Base-by-base conservation (phyloP, 2,888 invertebrate genomes). In the Axea sp. region DNA sequence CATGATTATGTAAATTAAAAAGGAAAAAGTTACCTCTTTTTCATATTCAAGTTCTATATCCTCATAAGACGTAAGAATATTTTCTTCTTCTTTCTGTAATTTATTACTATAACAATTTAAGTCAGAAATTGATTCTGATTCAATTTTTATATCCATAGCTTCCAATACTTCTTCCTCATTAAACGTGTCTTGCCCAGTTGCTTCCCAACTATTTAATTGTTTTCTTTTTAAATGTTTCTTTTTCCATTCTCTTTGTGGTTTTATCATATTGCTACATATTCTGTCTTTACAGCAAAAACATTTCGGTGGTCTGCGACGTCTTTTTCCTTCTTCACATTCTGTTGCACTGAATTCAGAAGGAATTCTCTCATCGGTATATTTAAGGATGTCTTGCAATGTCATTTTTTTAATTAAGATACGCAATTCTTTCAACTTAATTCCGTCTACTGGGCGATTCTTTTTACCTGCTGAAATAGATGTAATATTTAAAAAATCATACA, bases 131-230 rank as follows among this genome's bases (percentile, higher is more conserved):
- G 11, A 24, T 19, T 67, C 67, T 0, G 41, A 24, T 41, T 67
- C 67, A 6, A 68, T 41, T 39, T 68, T 68, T 3, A 68, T 68
- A 24, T 57, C 67, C 67, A 68, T 26, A 33, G 51, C 59, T 14
- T 68, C 33, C n/a, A 68, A 33, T 2, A 67, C 49, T 26, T 57
- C 26, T 15, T 28, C 35, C 8, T 67, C 67, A 17, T 49, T 67
- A 1, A 57, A 31, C 0, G 15, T 15, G 4, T 45, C 11, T 26
- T 53, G 39, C n/a, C n/a, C n/a, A n/a, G n/a, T n/a, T n/a, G n/a
- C n/a, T n/a, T n/a, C n/a, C n/a, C n/a, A n/a, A n/a, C n/a, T n/a
- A n/a, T n/a, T n/a, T n/a, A n/a, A n/a, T n/a, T n/a, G n/a, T n/a
- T n/a, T n/a, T n/a, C 3, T 11, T 15, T 4, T 4, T 28, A n/a